phyloP scores from a whole-genome alignment of 2,797 vertebrate genomes.

The Cygnus olor region DNA sequence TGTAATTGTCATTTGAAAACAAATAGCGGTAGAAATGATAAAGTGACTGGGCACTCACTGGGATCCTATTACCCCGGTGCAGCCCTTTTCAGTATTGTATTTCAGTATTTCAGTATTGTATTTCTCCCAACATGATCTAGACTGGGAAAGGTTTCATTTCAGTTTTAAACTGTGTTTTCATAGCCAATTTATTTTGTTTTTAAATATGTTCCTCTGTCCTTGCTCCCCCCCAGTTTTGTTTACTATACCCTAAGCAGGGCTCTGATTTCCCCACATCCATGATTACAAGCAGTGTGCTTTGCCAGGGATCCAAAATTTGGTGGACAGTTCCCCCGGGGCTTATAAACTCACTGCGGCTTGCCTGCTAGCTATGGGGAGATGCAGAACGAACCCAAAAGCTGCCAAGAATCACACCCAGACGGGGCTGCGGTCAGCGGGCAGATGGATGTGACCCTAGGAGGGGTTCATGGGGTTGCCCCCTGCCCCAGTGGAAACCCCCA shows the following conservation, averaged over 20 bases:
- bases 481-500: neutral
- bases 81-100: neutral
- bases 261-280: slow-evolving; percentile 41
- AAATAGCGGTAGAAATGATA: slow-evolving; percentile 19
- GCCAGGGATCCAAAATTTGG: neutral
- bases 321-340: neutral
- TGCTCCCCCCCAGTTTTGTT: neutral
- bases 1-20: slow-evolving; percentile 51
- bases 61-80: neutral
- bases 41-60: slow-evolving; percentile 41
- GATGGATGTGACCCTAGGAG: neutral
- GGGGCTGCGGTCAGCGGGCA: neutral
- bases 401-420: slow-evolving; percentile 45
- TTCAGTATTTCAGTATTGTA: neutral
- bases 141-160: neutral
- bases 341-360: neutral
- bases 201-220: neutral
- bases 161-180: slow-evolving; percentile 20
- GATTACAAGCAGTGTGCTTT: slow-evolving; percentile 2
- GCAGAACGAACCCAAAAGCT: neutral
- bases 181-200: slow-evolving; percentile 8
- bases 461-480: slow-evolving; percentile 8
- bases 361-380: neutral
- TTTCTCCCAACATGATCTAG: neutral
- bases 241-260: slow-evolving; percentile 5